Conservation (phyloP, 2,888 invertebrate genomes). For the Odontomyia ornata region DNA sequence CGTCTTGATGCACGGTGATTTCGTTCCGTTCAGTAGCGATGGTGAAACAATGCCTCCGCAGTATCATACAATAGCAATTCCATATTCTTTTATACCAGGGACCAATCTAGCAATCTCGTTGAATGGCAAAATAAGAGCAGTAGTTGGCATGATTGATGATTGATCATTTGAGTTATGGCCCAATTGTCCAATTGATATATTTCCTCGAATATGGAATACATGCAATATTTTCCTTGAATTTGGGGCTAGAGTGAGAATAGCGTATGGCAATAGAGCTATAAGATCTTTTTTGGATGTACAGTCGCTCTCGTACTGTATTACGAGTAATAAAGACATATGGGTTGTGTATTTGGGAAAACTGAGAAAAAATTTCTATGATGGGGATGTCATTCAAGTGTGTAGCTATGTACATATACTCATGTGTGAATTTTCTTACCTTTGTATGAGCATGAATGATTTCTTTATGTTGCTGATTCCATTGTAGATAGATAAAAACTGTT, state of each 20-base stretch:
- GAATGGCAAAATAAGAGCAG: slow-evolving; percentile 38
- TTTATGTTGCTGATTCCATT: neutral
- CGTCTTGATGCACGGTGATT: slow-evolving; percentile 16
- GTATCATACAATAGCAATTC: slow-evolving; percentile 19
- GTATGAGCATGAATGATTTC: too few relatives aligned
- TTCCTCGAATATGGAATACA: slow-evolving; percentile 42
- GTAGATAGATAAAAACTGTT: neutral
- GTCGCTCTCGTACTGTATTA: slow-evolving; percentile 43
- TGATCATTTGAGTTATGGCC: slow-evolving; percentile 53
- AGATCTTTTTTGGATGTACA: slow-evolving; percentile 6
- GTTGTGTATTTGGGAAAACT: slow-evolving; percentile 16
- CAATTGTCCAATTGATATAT: slow-evolving; percentile 52
- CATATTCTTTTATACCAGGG: slow-evolving; percentile 10
- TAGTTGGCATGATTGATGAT: slow-evolving; percentile 51
- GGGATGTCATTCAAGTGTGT: neutral
- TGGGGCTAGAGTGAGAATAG: neutral
- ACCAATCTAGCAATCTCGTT: slow-evolving; percentile 25
- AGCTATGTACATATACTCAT: neutral
- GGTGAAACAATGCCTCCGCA: slow-evolving; percentile 32
- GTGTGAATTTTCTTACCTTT: neutral
- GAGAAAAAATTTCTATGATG: neutral
- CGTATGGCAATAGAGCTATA: neutral
- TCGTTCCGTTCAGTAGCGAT: slow-evolving; percentile 9
- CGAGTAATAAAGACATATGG: slow-evolving; percentile 51
- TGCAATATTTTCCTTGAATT: slow-evolving; percentile 44